phyloP scores from a whole-genome alignment of 1,140 invertebrate genomes.

The Goniozus legneri region DNA sequence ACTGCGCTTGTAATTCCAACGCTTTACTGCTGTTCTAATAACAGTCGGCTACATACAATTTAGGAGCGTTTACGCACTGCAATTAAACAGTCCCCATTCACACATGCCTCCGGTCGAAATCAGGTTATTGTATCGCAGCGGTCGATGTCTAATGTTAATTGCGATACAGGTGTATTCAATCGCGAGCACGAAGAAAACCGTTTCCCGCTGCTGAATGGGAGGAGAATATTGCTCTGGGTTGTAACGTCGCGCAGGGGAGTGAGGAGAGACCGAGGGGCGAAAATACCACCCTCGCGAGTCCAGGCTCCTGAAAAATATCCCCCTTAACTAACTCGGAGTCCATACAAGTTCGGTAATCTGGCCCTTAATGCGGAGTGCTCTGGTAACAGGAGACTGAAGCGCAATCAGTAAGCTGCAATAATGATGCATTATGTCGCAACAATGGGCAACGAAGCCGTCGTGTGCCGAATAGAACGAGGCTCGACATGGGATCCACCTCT shows the following conservation, averaged over 20 bases:
- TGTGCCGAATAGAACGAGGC: neutral
- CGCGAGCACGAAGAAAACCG: no score
- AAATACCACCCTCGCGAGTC: conserved; percentile 12
- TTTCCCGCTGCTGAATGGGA: no score
- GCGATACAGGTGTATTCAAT: no score
- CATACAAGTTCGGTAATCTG: conserved; percentile 20
- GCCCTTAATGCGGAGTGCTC: conserved; percentile 14
- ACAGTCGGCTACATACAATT: no score
- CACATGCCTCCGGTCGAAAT: no score
- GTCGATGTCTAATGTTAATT: no score
- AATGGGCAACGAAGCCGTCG: conserved; percentile 12
- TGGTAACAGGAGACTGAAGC: conserved; percentile 3
- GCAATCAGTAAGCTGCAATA: conserved; percentile 17
- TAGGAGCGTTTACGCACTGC: no score
- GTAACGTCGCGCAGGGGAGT: neutral
- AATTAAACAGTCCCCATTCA: no score
- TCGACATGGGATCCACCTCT: neutral
- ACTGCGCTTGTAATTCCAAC: no score
- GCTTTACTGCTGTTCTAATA: no score
- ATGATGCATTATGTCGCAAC: conserved; percentile 23
- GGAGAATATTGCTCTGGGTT: no score
- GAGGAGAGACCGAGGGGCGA: neutral
- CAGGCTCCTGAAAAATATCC: conserved; percentile 16
- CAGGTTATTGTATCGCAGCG: no score
- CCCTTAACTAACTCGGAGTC: conserved; percentile 18